Conservation (phyloP, 2,797 vertebrate genomes). For the Amniataba percoides region DNA sequence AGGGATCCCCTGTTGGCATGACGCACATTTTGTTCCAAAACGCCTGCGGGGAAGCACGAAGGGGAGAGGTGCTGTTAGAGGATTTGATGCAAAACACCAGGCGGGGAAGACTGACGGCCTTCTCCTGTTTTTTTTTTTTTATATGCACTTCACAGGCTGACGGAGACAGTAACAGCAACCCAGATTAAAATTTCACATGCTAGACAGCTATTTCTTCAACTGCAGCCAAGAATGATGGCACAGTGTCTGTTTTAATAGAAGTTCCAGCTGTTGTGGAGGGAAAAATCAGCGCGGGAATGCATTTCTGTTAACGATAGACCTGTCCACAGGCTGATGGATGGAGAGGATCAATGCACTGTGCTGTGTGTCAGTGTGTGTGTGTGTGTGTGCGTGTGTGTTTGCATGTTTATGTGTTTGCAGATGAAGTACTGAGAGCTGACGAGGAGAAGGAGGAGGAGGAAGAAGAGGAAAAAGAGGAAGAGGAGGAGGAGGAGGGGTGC, state of each 20-base stretch:
- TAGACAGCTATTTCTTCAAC: constrained; percentile 60
- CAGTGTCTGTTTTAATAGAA: constrained; percentile 64
- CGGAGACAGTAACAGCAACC: constrained; percentile 40
- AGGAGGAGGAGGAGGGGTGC: constrained; percentile 55
- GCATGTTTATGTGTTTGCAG: constrained; percentile 77
- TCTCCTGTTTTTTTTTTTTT: constrained; percentile 36
- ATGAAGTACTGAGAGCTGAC: constrained; percentile 64
- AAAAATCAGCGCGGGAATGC: constrained; percentile 71
- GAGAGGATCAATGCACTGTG: constrained; percentile 76
- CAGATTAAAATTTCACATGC: constrained; percentile 66
- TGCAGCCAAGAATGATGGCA: constrained; percentile 65
- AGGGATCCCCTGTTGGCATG: constrained; percentile 98
- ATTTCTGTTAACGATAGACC: constrained; percentile 76
- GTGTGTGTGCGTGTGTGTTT: constrained; percentile 46
- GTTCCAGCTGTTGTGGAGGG: constrained; percentile 66
- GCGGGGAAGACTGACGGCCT: constrained; percentile 27
- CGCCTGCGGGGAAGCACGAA: constrained; percentile 84
- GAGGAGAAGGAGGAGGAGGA: constrained; percentile 35
- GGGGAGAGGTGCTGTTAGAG: constrained; percentile 46
- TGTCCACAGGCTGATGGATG: constrained; percentile 77
- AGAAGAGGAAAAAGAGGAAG: constrained; percentile 31
- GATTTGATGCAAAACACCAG: constrained; percentile 17
- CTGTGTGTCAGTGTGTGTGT: constrained; percentile 33
- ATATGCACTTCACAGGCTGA: constrained; percentile 46
- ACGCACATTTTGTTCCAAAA: constrained; percentile 98